A percentile compares a stretch with the other conserved stretches of the same genome.
phyloP scores from a whole-genome alignment of 2,888 invertebrate genomes.

The Gymnoscelis rufifasciata region DNA sequence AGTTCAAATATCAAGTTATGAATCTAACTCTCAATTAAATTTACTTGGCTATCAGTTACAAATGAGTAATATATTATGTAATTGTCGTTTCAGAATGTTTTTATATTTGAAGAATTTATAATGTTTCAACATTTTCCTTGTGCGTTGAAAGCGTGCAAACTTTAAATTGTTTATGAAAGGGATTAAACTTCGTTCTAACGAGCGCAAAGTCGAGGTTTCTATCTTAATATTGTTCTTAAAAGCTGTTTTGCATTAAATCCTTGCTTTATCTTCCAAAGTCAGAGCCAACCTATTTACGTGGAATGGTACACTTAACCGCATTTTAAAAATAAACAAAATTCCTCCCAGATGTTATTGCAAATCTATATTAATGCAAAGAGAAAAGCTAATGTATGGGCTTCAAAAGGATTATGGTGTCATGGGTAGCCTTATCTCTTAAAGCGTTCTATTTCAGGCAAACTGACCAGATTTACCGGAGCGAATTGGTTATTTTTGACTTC shows the following conservation, averaged over 20 bases:
- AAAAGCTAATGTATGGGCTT: too few species aligned
- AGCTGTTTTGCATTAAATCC: slow-evolving; percentile 22
- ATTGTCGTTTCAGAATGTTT: too few species aligned
- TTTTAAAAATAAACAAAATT: slow-evolving; percentile 3
- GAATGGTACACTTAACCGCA: background rate
- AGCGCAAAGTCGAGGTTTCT: slow-evolving; percentile 18
- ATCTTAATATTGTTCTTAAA: slow-evolving; percentile 14
- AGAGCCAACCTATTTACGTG: slow-evolving; percentile 12
- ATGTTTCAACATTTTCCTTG: background rate
- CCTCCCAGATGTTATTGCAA: slow-evolving; percentile 5
- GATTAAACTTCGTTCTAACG: slow-evolving; percentile 13
- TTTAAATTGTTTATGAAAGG: slow-evolving; percentile 11
- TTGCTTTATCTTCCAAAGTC: slow-evolving; percentile 3
- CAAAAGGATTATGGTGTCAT: too few species aligned
- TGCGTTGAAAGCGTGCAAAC: slow-evolving; percentile 2
- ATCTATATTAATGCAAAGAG: too few species aligned
- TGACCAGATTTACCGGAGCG: too few species aligned
- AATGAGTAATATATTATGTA: too few species aligned
- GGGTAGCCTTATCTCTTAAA: too few species aligned
- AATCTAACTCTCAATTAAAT: too few species aligned
- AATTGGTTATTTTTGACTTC: too few species aligned
- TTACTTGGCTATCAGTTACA: too few species aligned
- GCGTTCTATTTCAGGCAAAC: too few species aligned
- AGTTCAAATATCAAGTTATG: too few species aligned
- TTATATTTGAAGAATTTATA: background rate